Conservation (phyloP, 2,113 vertebrate species). For the Ariopsis seemanni region DNA sequence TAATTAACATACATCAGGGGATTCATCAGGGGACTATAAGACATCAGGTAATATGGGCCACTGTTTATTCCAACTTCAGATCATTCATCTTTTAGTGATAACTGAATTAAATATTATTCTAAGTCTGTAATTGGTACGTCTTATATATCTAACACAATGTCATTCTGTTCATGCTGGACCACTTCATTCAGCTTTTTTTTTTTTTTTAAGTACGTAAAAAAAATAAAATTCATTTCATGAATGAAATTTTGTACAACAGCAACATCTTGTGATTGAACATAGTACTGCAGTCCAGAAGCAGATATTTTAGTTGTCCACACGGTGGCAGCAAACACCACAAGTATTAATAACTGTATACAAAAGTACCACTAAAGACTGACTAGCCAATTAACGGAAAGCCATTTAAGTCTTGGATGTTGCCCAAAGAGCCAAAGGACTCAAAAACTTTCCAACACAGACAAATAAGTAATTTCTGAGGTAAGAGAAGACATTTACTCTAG, state of each 20-base stretch:
- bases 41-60: background rate
- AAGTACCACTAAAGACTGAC: background rate
- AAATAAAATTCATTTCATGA: background rate
- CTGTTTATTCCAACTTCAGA: background rate
- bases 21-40: background rate
- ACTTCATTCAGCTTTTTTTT: background rate
- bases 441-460: background rate
- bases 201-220: background rate
- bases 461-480: background rate
- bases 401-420: background rate
- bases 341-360: background rate
- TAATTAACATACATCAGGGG: background rate
- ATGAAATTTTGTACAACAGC: background rate
- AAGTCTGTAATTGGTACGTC: background rate
- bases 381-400: background rate
- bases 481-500: background rate
- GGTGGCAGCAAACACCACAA: constrained; percentile 57
- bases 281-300: background rate
- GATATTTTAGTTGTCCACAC: constrained; percentile 49
- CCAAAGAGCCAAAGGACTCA: background rate
- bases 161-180: background rate
- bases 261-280: constrained; percentile 33
- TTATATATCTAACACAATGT: background rate
- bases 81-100: background rate
- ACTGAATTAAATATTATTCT: background rate